Base-by-base conservation (phyloP, 2,797 vertebrate species). In the Sebastes nivosus region DNA sequence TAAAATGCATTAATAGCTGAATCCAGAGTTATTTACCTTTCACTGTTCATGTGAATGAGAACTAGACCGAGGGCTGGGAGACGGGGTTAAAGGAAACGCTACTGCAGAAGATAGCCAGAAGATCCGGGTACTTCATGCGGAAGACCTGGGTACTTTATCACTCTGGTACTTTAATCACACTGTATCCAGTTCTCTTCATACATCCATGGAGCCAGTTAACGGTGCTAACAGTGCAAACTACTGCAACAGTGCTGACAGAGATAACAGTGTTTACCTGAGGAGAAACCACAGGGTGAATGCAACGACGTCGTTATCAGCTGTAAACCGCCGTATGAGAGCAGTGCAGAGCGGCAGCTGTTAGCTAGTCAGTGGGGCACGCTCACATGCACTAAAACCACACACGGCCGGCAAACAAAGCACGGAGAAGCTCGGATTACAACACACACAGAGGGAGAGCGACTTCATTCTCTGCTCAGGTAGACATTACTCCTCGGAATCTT, bases 21-120 rank as follows among this genome's bases (percentile, higher is more conserved):
- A 18, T 46, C 42, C 16, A 8, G 42, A 46, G 14, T 46, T 18
- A 18, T 46, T 18, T 8, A 8, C 42, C 16, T 46, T 16, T 6
- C 14, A 0, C 38, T 0, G 0, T 42, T 42, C 3, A 18, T 46
- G 16, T 46, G 42, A 46, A 46, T 46, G 42, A 46, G 42, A 46
- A 6, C 38, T 14, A 38, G 36, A 1, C 36, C 5, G 36, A 46
- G 42, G 42, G 42, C 42, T 46, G 42, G 42, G 42, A 46, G 42
- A 18, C 14, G 42, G 14, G 36, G 36, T 38, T 38, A 46, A 46
- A 46, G 16, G 16, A 46, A 42, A 7, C 3, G 6, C 14, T 16
- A 42, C 14, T 16, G 38, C 42, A 3, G 42, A 46, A 46, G 42
- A 46, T 46, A 18, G 42, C 42, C 14, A 1, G 16, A 46, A 18